Base-by-base conservation (phyloP, 2,113 vertebrate genomes). In the Cyrtonyx montezumae region DNA sequence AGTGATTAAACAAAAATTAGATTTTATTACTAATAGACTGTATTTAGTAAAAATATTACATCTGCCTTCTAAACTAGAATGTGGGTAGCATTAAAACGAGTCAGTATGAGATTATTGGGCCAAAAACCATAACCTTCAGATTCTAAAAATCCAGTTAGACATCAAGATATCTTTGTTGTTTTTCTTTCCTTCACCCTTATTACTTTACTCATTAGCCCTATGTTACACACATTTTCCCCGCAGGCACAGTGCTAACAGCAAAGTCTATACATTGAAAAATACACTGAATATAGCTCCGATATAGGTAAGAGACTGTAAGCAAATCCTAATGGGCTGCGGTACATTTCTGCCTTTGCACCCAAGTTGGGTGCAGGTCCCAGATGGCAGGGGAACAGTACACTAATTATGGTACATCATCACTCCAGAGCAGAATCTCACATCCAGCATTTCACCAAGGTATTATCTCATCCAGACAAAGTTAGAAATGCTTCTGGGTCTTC, bases 371-470 rank as follows among this genome's bases (percentile, higher is more conserved):
- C 21, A 75, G 61, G 15, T 63, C 43, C 7, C 30, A 18, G 46
- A 20, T 1, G 3, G 10, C 1, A 70, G 22, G 8, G 13, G 20
- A 84, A 48, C 0, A 0, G 15, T 7, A 22, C 13, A 19, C 19
- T 89, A 67, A 79, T 42, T n/a, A 67, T 45, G 23, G 7, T 40
- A 4, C 43, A 43, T 42, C 28, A 68, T 4, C 34, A 36, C 34
- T 82, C 93, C 34, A 61, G 13, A 86, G 8, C 11, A 53, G 26
- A 28, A 56, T 56, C 30, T 32, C 30, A 32, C 28, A 79, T 73
- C 10, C 42, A 59, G 12, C 37, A 32, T 77, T 88, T 74, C 21
- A 75, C 25, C 32, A 70, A 55, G 7, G 5, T 66, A 11, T 36
- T 34, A 74, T 53, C 59, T 43, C 17, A 68, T 22, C 28, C 26